Percentiles rank a stretch among this genome's conserved stretches.
phyloP scores from a whole-genome alignment of 2,888 invertebrate species.

The Homarus gammarus region DNA sequence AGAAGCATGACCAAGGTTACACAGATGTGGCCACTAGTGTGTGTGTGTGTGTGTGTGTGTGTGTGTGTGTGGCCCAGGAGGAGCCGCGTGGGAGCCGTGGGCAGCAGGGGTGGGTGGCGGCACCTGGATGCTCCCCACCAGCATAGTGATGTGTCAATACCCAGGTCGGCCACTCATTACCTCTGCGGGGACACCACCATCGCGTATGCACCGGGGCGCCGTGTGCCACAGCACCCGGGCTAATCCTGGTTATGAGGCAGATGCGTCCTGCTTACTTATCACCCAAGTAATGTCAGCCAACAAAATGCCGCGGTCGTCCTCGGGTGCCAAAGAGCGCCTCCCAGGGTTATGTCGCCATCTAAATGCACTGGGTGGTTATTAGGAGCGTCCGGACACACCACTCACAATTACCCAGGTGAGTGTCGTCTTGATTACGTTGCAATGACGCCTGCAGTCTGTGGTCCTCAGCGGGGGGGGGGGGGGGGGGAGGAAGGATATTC shows the following conservation, averaged over 20 bases:
- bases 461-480: not conserved
- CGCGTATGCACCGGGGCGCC: not conserved
- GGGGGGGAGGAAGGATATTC: not conserved
- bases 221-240: slow-evolving; percentile 4
- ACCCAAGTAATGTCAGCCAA: slow-evolving; percentile 27
- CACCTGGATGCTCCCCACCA: too few relatives aligned
- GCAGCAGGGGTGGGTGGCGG: too few relatives aligned
- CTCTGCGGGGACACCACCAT: not conserved
- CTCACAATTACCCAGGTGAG: slow-evolving; percentile 42
- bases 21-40: too few relatives aligned
- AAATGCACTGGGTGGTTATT: slow-evolving; percentile 39
- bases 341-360: slow-evolving; percentile 38
- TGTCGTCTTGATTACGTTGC: slow-evolving; percentile 22
- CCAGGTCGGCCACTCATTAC: not conserved
- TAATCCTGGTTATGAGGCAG: slow-evolving; percentile 25
- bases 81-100: too few relatives aligned
- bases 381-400: slow-evolving; percentile 35
- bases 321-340: slow-evolving; percentile 44
- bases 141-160: not conserved
- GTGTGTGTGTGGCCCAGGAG: too few relatives aligned
- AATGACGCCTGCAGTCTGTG: not conserved
- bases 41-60: too few relatives aligned
- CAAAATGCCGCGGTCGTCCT: slow-evolving; percentile 38
- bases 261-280: slow-evolving; percentile 24
- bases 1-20: too few relatives aligned